Conservation (phyloP, 1,140 invertebrate genomes). For the Anastrepha ludens region DNA sequence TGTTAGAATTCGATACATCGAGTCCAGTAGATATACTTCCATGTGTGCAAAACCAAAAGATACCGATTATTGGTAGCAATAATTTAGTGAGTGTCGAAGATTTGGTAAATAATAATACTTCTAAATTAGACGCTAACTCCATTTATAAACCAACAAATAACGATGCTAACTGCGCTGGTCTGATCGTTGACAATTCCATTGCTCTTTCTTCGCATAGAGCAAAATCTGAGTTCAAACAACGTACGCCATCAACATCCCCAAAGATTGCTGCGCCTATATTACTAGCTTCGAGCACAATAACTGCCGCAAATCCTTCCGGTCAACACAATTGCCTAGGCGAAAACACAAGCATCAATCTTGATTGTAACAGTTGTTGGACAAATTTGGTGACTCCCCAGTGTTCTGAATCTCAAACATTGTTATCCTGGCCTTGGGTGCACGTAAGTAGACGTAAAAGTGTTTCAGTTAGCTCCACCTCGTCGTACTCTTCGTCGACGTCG, state of each 20-base stretch:
- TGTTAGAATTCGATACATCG: neutral
- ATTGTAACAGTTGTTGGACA: slow-evolving; percentile 31
- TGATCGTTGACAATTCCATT: slow-evolving; percentile 14
- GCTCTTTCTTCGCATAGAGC: slow-evolving; percentile 42
- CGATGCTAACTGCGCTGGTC: neutral
- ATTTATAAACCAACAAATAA: neutral
- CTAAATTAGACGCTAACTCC: neutral
- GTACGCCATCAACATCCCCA: neutral
- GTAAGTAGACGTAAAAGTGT: slow-evolving; percentile 8
- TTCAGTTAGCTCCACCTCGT: slow-evolving; percentile 25
- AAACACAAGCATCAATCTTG: slow-evolving; percentile 3
- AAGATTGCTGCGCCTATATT: neutral
- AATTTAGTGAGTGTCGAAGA: slow-evolving; percentile 9
- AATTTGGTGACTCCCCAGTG: slow-evolving; percentile 21
- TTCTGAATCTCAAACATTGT: neutral
- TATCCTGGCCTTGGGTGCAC: slow-evolving; percentile 20
- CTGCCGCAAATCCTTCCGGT: neutral
- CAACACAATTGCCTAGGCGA: slow-evolving; percentile 13
- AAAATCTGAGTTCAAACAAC: slow-evolving; percentile 3
- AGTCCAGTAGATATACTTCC: neutral
- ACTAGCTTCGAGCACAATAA: neutral
- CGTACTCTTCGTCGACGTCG: slow-evolving; percentile 29
- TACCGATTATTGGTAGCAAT: neutral
- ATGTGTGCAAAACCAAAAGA: slow-evolving; percentile 13
- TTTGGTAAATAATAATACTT: slow-evolving; percentile 45